phyloP scores from a whole-genome alignment of 1,140 invertebrate species.

The Polyergus mexicanus region DNA sequence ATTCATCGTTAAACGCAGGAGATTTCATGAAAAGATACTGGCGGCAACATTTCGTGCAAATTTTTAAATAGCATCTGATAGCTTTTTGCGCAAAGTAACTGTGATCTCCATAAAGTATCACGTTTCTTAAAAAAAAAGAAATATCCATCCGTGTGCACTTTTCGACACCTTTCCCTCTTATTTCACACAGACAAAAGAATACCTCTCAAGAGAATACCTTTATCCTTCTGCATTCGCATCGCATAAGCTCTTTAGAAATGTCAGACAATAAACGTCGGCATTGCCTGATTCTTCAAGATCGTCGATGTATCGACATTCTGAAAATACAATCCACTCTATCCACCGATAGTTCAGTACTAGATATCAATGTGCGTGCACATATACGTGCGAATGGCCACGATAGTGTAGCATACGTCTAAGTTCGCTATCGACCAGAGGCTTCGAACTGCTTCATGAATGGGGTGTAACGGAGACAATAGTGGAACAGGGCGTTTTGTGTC shows the following conservation, averaged over 20 bases:
- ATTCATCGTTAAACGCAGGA: background rate
- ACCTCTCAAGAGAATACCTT: conserved; percentile 12
- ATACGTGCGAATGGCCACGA: background rate
- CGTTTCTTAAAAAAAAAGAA: background rate
- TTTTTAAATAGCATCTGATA: background rate
- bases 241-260: conserved; percentile 53
- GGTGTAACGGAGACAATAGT: conserved; percentile 56
- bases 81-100: background rate
- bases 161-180: background rate
- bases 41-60: background rate
- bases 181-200: background rate
- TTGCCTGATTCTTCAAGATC: conserved; percentile 29
- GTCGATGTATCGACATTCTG: conserved; percentile 46
- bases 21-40: background rate
- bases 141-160: background rate
- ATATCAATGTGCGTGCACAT: conserved; percentile 35
- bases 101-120: background rate
- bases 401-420: conserved; percentile 8
- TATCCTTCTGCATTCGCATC: conserved; percentile 12
- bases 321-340: conserved; percentile 46
- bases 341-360: conserved; percentile 26
- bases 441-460: conserved; percentile 47
- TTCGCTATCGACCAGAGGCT: conserved; percentile 47
- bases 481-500: conserved; percentile 41
- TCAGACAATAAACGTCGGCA: conserved; percentile 43